phyloP scores from a whole-genome alignment of 2,113 vertebrate species.

The Pteronura brasiliensis region DNA sequence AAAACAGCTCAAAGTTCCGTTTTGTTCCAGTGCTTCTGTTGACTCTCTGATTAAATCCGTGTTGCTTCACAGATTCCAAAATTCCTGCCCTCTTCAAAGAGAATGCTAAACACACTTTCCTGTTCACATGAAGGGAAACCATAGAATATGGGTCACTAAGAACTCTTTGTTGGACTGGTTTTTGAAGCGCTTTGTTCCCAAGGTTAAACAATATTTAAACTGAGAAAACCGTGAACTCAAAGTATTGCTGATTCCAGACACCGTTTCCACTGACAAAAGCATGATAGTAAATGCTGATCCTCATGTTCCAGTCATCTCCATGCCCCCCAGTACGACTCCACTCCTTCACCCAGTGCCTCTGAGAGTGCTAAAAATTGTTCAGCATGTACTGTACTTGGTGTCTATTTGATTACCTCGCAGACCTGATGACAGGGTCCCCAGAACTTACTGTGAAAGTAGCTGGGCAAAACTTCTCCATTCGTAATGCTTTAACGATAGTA shows the following conservation, averaged over 20 bases:
- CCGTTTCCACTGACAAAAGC: neutral
- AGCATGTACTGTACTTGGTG: neutral
- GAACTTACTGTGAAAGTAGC: neutral
- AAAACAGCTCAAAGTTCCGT: neutral
- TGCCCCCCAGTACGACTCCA: rapidly evolving
- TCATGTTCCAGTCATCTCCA: neutral
- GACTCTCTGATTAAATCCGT: neutral
- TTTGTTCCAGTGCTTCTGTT: neutral
- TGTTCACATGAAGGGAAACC: neutral
- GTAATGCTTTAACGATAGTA: neutral
- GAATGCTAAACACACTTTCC: neutral
- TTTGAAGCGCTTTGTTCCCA: neutral
- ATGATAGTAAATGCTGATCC: neutral
- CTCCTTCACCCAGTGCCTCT: neutral
- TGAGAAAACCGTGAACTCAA: neutral
- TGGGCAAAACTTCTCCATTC: neutral
- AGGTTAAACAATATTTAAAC: constrained; percentile 23
- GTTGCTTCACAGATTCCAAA: neutral
- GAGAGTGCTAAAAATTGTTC: neutral
- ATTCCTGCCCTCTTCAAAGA: neutral
- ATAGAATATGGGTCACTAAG: neutral
- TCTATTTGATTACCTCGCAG: neutral
- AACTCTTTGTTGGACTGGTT: neutral
- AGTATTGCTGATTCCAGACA: neutral
- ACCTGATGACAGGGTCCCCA: neutral